Evolutionary conservation across 2,797 vertebrate species (phyloP), one percentile per base, ranked within the genome.

Genomic region (Scarus forsteni): DNA sequence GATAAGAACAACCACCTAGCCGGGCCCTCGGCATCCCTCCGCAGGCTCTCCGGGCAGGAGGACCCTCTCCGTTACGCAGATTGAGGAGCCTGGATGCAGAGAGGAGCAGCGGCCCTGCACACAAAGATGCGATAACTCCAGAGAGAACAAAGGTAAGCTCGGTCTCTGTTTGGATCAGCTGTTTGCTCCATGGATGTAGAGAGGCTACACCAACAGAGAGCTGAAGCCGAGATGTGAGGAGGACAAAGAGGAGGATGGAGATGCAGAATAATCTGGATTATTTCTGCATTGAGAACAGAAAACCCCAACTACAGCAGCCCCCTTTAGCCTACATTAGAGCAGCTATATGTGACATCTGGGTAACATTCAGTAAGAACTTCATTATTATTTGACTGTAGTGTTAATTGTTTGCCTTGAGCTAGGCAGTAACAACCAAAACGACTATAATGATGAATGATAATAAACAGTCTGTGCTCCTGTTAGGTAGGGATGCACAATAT

Each of bases 101-200:
- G 54, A 48, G 39, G 42, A 15, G 7, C 51, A 7, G 60, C 59
- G 74, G 75, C 50, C 66, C 73, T 79, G 75, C 69, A 19, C 65
- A 66, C 15, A 73, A 81, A 75, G 85, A 88, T 78, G 79, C 85
- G 60, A 71, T 86, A 66, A 58, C 66, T 18, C 70, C 55, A 83
- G 88, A 80, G 52, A 83, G 81, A 73, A 57, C 27, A 19, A 69
- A 75, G 66, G 53, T 76, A 59, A n/a, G 56, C 61, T 48, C 64
- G n/a, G 0, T 34, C 50, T 50, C 13, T 44, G 11, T 16, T 54
- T 45, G 15, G 1, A 44, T 72, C 80, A 82, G 76, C 69, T 73
- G 65, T 73, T 53, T 2, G 60, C 34, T 60, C 59, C 52, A 3
- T 48, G 58, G 57, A 16, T 60, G 53, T 13, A 27, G 60, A 57